Evolutionary conservation across 2,888 invertebrate species (phyloP), one percentile per base, ranked within the genome.

Genomic region (Nomada hirtipes): DNA sequence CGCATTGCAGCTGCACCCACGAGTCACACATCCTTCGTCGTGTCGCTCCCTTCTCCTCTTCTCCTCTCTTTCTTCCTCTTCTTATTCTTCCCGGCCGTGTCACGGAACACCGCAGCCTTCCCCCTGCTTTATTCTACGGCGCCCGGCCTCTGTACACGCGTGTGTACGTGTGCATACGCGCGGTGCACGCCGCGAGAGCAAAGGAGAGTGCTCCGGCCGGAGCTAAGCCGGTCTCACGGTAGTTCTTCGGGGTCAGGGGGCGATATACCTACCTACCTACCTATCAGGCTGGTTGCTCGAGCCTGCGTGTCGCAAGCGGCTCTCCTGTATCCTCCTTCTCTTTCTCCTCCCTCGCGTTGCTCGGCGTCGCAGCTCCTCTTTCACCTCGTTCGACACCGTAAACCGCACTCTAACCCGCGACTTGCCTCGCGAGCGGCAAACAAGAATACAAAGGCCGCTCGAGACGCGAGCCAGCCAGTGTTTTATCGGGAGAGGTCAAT

Each of bases 161-260:
- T 55, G 59, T 50, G 59, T 23, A 4, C 50, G 64, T 53, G 53
- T 67, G 26, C 63, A 70, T 72, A 77, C 73, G 73, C 76, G 73
- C 76, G 82, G 76, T 70, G 82, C 61, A 70, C 69, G 61, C 52
- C 78, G 80, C 76, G 86, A 88, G 87, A 86, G 86, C 88, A 86
- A 86, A 88, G 84, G 88, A 88, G 88, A 88, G 88, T 85, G 88
- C 83, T 83, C 88, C 85, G 76, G 50, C 68, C 82, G 85, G 88
- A 85, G 88, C 82, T 88, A 89, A 89, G 90, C 85, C 88, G 91
- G 90, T 91, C 91, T 91, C 91, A 91, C 91, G 91, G 91, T 91
- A 91, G 91, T 91, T 89, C 82, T 86, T 85, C 85, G 89, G 89
- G 91, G 91, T 91, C 91, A 91, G 89, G 89, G 91, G 91, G 91